Conservation (phyloP, 1,140 invertebrate genomes). For the Andricus grossulariae region DNA sequence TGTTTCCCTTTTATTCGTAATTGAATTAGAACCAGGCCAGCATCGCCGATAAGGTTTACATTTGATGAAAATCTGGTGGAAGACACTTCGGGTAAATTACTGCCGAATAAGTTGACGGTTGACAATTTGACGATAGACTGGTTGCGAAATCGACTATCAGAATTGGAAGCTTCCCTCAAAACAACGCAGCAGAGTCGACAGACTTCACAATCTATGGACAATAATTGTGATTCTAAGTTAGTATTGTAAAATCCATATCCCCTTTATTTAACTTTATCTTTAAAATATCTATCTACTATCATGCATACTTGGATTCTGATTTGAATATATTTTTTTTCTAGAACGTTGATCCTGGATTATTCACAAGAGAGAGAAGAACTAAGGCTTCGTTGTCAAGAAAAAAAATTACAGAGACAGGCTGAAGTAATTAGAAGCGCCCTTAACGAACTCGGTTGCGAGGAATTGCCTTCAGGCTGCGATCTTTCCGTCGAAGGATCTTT, state of each 20-base stretch:
- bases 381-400: constrained; percentile 85
- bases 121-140: constrained; percentile 94
- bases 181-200: constrained; percentile 68
- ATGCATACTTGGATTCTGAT: constrained; percentile 33
- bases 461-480: constrained; percentile 90
- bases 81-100: constrained; percentile 87
- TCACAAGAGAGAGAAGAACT: constrained; percentile 77
- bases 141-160: constrained; percentile 85
- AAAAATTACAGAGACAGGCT: constrained; percentile 86
- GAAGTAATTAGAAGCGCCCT: constrained; percentile 89
- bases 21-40: constrained; percentile 81
- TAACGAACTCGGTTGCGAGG: constrained; percentile 89
- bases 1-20: constrained; percentile 41
- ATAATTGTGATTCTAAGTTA: constrained; percentile 68
- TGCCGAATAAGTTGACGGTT: constrained; percentile 89
- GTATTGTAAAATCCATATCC: constrained; percentile 30
- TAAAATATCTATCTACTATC: neutral
- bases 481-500: constrained; percentile 79
- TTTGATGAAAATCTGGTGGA: constrained; percentile 91
- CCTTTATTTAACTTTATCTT: neutral
- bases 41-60: constrained; percentile 84
- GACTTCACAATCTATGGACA: constrained; percentile 62
- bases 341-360: constrained; percentile 65
- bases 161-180: constrained; percentile 81
- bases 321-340: constrained; percentile 44